Conservation (phyloP, 2,888 invertebrate species). For the Pyrrhia umbra region DNA sequence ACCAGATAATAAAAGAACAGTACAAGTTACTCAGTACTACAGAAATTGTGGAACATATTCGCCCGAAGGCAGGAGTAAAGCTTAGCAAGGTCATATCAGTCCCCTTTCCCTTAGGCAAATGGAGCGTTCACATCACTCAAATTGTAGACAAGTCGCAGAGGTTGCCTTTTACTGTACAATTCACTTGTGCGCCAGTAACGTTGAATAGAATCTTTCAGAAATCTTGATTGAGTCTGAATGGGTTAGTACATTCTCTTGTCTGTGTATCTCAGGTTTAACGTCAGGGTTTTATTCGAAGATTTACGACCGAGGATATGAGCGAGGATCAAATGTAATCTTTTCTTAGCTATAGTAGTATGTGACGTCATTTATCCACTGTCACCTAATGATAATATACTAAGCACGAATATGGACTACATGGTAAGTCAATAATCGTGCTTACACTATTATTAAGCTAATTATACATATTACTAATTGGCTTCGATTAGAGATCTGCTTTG, state of each 20-base stretch:
- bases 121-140: constrained; percentile 65
- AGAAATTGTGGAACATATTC: constrained; percentile 26
- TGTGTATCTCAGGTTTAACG: constrained; percentile 47
- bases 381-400: constrained; percentile 12
- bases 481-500: constrained; percentile 43
- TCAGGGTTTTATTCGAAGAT: constrained; percentile 47
- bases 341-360: constrained; percentile 8
- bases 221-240: constrained; percentile 59
- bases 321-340: constrained; percentile 42
- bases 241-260: constrained; percentile 46
- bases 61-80: constrained; percentile 55
- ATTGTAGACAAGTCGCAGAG: constrained; percentile 46
- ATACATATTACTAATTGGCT: constrained; percentile 35
- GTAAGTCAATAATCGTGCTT: constrained; percentile 24
- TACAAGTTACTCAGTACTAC: constrained; percentile 21
- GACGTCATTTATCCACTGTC: background rate
- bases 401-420: constrained; percentile 20
- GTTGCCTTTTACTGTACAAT: constrained; percentile 57
- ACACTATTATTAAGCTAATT: constrained; percentile 44
- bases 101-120: constrained; percentile 61
- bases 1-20: constrained; percentile 37
- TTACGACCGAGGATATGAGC: constrained; percentile 44
- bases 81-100: constrained; percentile 47
- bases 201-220: constrained; percentile 52
- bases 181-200: constrained; percentile 53